A percentile compares a stretch with the other conserved stretches of the same genome.
phyloP scores from a whole-genome alignment of 2,113 vertebrate genomes.

The Ancistrus triradiatus region DNA sequence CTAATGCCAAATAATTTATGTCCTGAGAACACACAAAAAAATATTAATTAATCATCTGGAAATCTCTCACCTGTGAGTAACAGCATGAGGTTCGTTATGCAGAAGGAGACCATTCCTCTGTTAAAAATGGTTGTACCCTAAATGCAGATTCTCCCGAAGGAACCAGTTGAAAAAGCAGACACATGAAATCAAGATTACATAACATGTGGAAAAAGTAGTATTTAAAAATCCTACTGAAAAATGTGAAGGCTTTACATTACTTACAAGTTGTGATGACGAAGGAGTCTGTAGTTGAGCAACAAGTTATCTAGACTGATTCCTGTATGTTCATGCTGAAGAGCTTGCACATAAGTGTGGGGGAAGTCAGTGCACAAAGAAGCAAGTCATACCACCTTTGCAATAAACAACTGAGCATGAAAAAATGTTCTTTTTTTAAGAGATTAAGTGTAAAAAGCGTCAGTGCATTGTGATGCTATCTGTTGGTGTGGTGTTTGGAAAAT shows the following conservation, averaged over 20 bases:
- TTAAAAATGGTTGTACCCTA: background rate
- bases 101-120: conserved; percentile 13
- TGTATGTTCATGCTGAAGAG: conserved; percentile 8
- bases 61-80: conserved; percentile 35
- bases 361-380: background rate
- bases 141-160: background rate
- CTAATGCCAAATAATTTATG: too few relatives aligned
- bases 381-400: background rate
- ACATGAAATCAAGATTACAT: background rate
- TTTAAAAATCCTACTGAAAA: too few relatives aligned
- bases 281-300: background rate
- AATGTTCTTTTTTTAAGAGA: too few relatives aligned
- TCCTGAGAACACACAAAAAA: too few relatives aligned
- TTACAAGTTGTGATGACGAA: background rate
- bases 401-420: too few relatives aligned
- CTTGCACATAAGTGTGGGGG: background rate
- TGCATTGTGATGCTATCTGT: too few relatives aligned
- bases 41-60: background rate
- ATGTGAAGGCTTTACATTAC: conserved; percentile 1
- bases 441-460: background rate
- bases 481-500: background rate
- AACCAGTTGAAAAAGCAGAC: too few relatives aligned
- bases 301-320: background rate
- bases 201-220: background rate
- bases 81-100: background rate